Base-by-base conservation (phyloP, 2,888 invertebrate genomes). In the Chorisops tibialis region DNA sequence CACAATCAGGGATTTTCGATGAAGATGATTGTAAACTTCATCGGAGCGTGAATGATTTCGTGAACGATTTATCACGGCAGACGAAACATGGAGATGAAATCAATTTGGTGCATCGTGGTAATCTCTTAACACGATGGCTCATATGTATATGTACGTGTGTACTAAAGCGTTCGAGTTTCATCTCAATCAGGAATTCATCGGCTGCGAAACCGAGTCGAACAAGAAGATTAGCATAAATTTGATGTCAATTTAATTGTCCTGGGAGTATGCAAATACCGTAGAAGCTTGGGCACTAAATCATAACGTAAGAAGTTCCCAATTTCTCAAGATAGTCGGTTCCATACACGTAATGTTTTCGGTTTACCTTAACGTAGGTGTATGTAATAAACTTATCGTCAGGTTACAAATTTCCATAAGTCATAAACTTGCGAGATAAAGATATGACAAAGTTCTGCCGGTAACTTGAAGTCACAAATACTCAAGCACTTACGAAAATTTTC, bases 61-160 rank as follows among this genome's bases (percentile, higher is more conserved):
- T n/a, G n/a, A n/a, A n/a, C n/a, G n/a, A n/a, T 39, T 6, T 39
- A 41, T 21, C 3, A 16, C 24, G 18, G 22, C 9, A 6, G 41
- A 24, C 22, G 22, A 2, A 41, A 24, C 54, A 54, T 41, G 54
- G 39, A 5, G 41, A 41, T 41, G 41, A 54, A 54, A 54, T 54
- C 54, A 54, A 54, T 41, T 54, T 54, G 11, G 24, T 54, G 54
- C 24, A 54, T 22, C 41, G 41, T 54, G 41, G 14, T 54, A 54
- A 54, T 54, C 54, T 43, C 41, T 54, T 41, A 41, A 22, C 54
- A 54, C 41, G 37, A 54, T 54, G 39, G 16, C 37, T 14, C 50
- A 50, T 30, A n/a, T 30, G 50, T 50, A 35, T 14, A 7, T 30
- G 19, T 9, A 14, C 18, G n/a, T 3, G 4, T 3, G n/a, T 48